phyloP scores from a whole-genome alignment of 64 coral and sea anemone species.

The Pocillopora damicornis region DNA sequence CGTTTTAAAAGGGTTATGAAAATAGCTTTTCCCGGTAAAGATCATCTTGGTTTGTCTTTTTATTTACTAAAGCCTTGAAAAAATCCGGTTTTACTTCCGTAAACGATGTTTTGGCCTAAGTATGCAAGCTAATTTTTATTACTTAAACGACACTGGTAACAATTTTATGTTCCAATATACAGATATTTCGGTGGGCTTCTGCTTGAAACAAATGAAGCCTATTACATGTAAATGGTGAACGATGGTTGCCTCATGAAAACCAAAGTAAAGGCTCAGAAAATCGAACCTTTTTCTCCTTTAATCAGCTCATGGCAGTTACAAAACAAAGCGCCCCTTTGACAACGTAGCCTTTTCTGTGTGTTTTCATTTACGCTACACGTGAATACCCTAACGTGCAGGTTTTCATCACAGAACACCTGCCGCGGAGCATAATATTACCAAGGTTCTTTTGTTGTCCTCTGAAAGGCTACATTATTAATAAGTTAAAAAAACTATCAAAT shows the following conservation, averaged over 20 bases:
- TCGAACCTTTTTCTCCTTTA: neutral
- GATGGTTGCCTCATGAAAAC: neutral
- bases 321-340: neutral
- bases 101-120: neutral
- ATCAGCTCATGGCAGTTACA: neutral
- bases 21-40: neutral
- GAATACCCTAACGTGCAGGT: neutral
- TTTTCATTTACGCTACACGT: neutral
- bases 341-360: neutral
- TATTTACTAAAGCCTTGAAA: neutral
- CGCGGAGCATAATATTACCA: neutral
- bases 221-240: neutral
- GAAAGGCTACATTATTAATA: neutral
- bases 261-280: neutral
- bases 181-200: neutral
- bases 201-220: neutral
- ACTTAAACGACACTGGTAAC: too few species aligned
- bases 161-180: neutral
- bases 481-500: neutral
- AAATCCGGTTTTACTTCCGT: neutral
- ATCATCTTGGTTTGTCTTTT: constrained; percentile 1
- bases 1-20: neutral
- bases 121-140: too few species aligned
- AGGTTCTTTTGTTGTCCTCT: constrained; percentile 5
- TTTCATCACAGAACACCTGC: constrained; percentile 22